Evolutionary conservation across 2,113 vertebrate genomes (phyloP), one percentile per base, ranked within the genome.

Genomic region (Ptychochromis oligacanthus): DNA sequence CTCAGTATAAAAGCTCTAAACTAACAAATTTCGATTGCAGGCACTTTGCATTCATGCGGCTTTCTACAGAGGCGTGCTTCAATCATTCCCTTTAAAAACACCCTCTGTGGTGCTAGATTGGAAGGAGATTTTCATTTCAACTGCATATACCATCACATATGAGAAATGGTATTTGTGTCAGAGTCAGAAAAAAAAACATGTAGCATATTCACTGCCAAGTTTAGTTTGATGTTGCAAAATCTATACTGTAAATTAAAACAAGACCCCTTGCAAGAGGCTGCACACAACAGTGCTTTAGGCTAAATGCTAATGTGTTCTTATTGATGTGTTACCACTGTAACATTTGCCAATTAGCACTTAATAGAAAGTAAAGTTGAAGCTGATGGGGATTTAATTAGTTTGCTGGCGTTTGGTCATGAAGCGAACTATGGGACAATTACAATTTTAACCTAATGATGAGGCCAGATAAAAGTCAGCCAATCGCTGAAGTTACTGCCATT

Each of bases 71-170:
- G 40, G 13, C 46, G 22, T 2, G 76, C 52, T 1, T 24, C 75
- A 79, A 61, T 84, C 82, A 38, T n/a, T 6, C 56, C 38, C 46
- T 70, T 14, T 46, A 24, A 80, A 76, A 38, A 75, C 60, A n/a
- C 55, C 12, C 14, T 18, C 5, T 46, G 28, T 15, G 77, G 2
- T 14, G 34, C 46, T 36, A n/a, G 43, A 62, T 43, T 36, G 6
- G 38, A 3, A 43, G 8, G 6, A 26, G 26, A 78, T 76, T 67
- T 75, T n/a, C 31, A 78, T 76, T 61, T 75, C n/a, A 64, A 17
- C 22, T 12, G 49, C 40, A 70, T 49, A 24, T 38, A 43, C 24
- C 7, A 43, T 28, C 28, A 49, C 28, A 49, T 70, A 70, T 70
- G 9, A 49, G 40, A 49, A 70, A 49, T 70, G 24, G 9, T 11